Percentiles rank a stretch among this genome's conserved stretches.
phyloP scores from a whole-genome alignment of 1,140 invertebrate genomes.

The Cydia pomonella region DNA sequence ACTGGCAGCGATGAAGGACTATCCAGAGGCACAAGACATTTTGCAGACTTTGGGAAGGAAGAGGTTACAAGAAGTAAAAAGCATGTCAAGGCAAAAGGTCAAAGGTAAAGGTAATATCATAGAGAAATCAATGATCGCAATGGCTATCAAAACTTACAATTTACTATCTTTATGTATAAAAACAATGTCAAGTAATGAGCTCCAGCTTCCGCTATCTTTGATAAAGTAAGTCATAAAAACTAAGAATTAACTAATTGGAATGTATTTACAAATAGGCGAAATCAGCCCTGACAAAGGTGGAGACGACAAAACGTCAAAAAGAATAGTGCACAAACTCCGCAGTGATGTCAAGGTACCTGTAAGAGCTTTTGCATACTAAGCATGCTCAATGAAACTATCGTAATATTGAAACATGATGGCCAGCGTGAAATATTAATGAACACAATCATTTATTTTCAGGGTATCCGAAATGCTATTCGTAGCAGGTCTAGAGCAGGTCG shows the following conservation, averaged over 20 bases:
- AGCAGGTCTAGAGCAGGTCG: constrained; percentile 79
- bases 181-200: neutral
- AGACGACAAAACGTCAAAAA: constrained; percentile 85
- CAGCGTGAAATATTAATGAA: neutral
- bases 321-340: constrained; percentile 90
- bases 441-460: constrained; percentile 53
- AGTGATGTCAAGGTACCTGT: constrained; percentile 88
- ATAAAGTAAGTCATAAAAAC: neutral
- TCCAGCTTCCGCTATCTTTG: neutral
- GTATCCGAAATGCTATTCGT: constrained; percentile 80
- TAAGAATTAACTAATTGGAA: neutral
- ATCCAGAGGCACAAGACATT: constrained; percentile 97
- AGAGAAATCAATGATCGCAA: neutral
- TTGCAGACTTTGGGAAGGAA: constrained; percentile 92
- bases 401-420: neutral
- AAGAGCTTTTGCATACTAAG: constrained; percentile 6
- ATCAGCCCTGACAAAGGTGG: constrained; percentile 81
- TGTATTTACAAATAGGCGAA: constrained; percentile 83
- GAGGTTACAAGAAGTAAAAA: constrained; percentile 90
- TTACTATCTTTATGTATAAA: neutral
- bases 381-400: neutral
- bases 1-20: constrained; percentile 96
- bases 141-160: constrained; percentile 10
- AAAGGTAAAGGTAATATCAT: constrained; percentile 56
- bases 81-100: constrained; percentile 65